These are phyloP conservation scores for Pseudotriccus pelzelni DNA, from an alignment of 2,797 vertebrate species.

Conservation along the genomic window DNA sequence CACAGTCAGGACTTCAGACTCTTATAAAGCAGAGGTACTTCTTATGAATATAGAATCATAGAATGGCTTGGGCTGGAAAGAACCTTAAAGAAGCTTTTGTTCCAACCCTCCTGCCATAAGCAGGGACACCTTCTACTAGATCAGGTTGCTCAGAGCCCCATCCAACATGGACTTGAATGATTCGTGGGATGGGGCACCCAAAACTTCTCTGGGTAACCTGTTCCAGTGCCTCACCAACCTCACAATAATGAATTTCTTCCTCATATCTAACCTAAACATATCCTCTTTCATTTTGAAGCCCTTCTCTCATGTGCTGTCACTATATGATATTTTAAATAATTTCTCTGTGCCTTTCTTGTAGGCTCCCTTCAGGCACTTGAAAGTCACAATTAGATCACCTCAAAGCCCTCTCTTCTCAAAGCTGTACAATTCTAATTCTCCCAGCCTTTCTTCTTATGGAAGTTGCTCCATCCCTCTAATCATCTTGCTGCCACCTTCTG, in stretches of 20 bases:
- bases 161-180: background rate
- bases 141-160: background rate
- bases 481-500: background rate
- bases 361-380: background rate
- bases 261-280: background rate
- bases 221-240: background rate
- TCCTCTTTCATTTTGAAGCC: background rate
- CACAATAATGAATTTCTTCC: background rate
- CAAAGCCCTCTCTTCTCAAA: background rate
- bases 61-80: background rate
- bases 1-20: background rate
- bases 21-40: background rate
- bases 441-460: background rate
- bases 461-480: background rate
- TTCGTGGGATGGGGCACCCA: background rate
- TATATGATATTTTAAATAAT: background rate
- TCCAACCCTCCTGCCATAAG: background rate
- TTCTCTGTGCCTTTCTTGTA: background rate
- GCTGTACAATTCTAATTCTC: background rate
- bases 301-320: background rate
- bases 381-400: background rate
- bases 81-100: background rate
- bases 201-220: background rate
- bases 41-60: background rate
- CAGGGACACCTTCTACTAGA: background rate